Percentiles rank a stretch among this genome's conserved stretches.
These are phyloP conservation scores for Aphis gossypii DNA, from an alignment of 1,140 invertebrate species.

Conservation along the genomic window DNA sequence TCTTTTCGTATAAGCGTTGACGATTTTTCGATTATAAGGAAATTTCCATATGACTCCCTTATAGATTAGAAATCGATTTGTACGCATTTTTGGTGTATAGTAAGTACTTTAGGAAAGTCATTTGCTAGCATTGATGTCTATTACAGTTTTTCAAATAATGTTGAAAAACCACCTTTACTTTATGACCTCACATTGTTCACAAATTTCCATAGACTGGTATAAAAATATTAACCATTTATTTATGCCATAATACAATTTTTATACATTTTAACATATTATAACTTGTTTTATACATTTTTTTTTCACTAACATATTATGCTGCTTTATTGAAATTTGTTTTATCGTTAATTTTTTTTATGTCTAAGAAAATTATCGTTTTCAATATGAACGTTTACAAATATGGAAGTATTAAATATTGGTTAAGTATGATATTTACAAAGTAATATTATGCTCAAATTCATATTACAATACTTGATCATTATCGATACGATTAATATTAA, in stretches of 20 bases:
- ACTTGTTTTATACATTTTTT: no score
- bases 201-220: background rate
- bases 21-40: background rate
- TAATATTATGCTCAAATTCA: no score
- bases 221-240: background rate
- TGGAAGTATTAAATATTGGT: no score
- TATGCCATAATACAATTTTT: background rate
- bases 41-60: background rate
- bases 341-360: background rate
- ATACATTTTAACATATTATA: no score
- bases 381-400: no score
- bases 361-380: no score
- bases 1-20: background rate
- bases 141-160: background rate
- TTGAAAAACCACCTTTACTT: background rate
- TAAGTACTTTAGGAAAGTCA: background rate
- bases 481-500: no score
- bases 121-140: background rate
- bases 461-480: no score
- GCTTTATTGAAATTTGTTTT: background rate
- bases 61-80: background rate
- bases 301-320: no score
- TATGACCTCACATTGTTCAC: background rate
- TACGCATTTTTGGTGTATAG: background rate
- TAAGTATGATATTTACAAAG: no score